Evolutionary conservation across 2,888 invertebrate genomes (phyloP).

Genomic region (Xestia rhomboidea): DNA sequence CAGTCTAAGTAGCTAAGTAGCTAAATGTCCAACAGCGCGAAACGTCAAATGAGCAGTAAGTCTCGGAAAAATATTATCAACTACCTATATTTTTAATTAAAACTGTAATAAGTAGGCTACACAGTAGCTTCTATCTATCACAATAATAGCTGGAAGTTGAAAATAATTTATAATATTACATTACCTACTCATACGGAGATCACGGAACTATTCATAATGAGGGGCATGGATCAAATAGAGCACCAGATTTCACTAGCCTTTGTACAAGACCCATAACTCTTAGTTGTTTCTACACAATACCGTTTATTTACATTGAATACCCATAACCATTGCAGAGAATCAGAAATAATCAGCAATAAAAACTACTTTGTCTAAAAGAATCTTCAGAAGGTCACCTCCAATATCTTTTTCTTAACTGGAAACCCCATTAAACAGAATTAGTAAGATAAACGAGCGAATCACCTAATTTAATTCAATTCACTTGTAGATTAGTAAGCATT

Average conservation of each 20-base stretch:
- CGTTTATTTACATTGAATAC: too few species aligned
- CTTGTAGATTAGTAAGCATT: constrained; percentile 1
- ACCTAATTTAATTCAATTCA: not conserved
- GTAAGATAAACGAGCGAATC: constrained; percentile 3
- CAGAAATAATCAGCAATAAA: not conserved
- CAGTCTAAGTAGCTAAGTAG: too few species aligned
- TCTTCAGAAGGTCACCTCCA: not conserved
- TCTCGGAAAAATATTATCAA: constrained; percentile 14
- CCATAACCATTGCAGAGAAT: not conserved
- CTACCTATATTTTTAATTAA: not conserved
- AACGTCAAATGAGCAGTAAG: too few species aligned
- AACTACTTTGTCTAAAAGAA: not conserved
- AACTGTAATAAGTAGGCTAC: not conserved
- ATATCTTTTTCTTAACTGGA: not conserved
- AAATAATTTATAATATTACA: too few species aligned
- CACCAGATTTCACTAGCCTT: not conserved
- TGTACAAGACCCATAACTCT: not conserved
- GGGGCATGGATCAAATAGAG: not conserved
- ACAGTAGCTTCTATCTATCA: too few species aligned
- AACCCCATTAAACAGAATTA: not conserved
- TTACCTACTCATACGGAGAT: not conserved
- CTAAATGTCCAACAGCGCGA: too few species aligned
- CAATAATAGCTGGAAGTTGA: too few species aligned
- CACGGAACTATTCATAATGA: not conserved
- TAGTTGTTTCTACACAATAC: too few species aligned